Base-by-base conservation (phyloP, 2,888 invertebrate genomes). In the Nemotelus nigrinus region DNA sequence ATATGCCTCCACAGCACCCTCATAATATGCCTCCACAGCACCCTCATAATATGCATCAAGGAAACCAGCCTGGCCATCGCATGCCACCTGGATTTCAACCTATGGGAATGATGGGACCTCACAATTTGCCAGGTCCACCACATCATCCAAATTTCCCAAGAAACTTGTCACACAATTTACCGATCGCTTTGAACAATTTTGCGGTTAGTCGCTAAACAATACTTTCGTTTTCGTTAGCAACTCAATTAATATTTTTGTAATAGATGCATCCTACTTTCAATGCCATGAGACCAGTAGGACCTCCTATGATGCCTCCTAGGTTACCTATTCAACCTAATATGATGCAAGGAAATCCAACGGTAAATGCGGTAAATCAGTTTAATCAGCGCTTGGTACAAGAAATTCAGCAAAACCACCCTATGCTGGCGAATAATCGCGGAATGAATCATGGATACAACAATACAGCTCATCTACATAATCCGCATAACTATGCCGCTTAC, bases 391-490 rank as follows among this genome's bases (percentile, higher is more conserved):
- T 87, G 44, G 85, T 87, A 60, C 87, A 87, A 79, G 87, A 87
- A 81, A 87, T 87, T 50, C 87, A 87, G 79, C 87, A 87, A 80
- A 87, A 87, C 81, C 87, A 87, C 80, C 87, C 87, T 58, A 82
- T 87, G 80, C 82, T 87, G 55, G 83, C 86, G 71, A 85, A 85
- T 78, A 81, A 82, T 2, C 79, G 81, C 44, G 79, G 81, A 81
- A 50, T 63, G 84, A 84, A 71, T 84, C 83, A 78, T 82, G 82
- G 47, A 78, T 81, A n/a, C 80, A 81, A 65, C 77, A 79, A 67
- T 80, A 80, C 80, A 48, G 65, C 55, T 45, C 67, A 76, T 60
- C 76, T 47, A 83, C 87, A 80, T 83, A 86, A 79, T 81, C 84
- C 48, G 72, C 80, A 79, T 47, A 81, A 80, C 72, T 25, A 25